Conservation (phyloP, 64 coral and sea anemone species). For the Montipora efflorescens region DNA sequence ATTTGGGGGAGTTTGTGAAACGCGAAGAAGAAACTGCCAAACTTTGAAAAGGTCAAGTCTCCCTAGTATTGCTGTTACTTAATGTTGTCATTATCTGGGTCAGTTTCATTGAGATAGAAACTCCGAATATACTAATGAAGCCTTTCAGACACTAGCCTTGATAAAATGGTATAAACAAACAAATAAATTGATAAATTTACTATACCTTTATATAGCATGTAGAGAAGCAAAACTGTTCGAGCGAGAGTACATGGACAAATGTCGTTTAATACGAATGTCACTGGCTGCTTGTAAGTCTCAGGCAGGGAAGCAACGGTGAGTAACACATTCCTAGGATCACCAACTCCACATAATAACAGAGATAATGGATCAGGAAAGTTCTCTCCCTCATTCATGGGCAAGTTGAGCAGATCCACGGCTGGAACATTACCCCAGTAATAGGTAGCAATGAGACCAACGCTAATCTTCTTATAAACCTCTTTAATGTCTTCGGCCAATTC, state of each 20-base stretch:
- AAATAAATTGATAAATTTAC: background rate
- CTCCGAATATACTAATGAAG: too few species aligned
- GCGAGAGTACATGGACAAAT: conserved; percentile 67
- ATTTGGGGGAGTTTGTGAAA: too few species aligned
- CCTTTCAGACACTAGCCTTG: background rate
- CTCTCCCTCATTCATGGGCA: conserved; percentile 57
- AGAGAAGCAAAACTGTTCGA: conserved; percentile 45
- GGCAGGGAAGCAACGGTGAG: conserved; percentile 58
- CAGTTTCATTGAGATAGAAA: too few species aligned
- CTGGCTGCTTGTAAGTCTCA: conserved; percentile 37
- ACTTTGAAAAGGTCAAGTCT: too few species aligned
- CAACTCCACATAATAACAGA: conserved; percentile 68
- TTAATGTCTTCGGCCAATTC: background rate
- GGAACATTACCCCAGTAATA: conserved; percentile 75
- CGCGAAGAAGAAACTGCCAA: too few species aligned
- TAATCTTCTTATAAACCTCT: background rate
- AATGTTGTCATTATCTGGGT: too few species aligned
- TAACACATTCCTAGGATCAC: conserved; percentile 65
- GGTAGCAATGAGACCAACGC: background rate
- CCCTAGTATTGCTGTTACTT: too few species aligned
- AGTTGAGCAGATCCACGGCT: conserved; percentile 64
- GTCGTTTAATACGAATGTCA: conserved; percentile 69
- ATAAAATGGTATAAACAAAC: background rate
- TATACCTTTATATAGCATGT: conserved; percentile 63
- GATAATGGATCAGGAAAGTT: conserved; percentile 14